Conservation (phyloP, 2,113 vertebrate species). For the Geococcyx californianus region DNA sequence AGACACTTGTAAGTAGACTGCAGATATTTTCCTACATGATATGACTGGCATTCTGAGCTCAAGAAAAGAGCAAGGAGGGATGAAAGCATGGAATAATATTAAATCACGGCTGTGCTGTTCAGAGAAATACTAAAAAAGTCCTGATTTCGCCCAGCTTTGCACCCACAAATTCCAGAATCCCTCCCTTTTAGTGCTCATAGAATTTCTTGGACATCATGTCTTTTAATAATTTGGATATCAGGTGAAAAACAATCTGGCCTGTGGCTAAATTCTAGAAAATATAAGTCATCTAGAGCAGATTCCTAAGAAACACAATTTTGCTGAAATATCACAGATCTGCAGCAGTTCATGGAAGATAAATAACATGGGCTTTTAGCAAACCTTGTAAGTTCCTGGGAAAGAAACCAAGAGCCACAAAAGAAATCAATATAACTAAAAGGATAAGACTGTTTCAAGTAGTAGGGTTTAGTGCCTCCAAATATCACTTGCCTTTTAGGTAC, state of each 20-base stretch:
- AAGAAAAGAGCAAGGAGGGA: neutral
- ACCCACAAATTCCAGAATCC: neutral
- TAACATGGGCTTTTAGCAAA: conserved; percentile 11
- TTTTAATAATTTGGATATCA: neutral
- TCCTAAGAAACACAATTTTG: conserved; percentile 2
- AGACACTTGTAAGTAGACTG: neutral
- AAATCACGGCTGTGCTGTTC: neutral
- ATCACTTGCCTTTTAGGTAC: neutral
- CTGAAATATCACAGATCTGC: neutral
- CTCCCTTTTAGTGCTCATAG: neutral
- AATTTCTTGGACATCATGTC: neutral
- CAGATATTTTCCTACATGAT: neutral
- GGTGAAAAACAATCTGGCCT: neutral
- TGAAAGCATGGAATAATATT: neutral
- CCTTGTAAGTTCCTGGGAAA: neutral
- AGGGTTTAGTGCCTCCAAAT: conserved; percentile 1
- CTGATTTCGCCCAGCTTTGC: neutral
- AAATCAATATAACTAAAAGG: conserved; percentile 44
- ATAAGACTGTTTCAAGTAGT: neutral
- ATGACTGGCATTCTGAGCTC: neutral
- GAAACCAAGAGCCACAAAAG: conserved; percentile 6
- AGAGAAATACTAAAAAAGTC: neutral
- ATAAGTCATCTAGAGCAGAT: neutral
- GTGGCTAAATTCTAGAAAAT: neutral
- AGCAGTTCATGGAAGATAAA: conserved; percentile 16